phyloP scores from a whole-genome alignment of 1,140 invertebrate genomes.

The Amyelois transitella region DNA sequence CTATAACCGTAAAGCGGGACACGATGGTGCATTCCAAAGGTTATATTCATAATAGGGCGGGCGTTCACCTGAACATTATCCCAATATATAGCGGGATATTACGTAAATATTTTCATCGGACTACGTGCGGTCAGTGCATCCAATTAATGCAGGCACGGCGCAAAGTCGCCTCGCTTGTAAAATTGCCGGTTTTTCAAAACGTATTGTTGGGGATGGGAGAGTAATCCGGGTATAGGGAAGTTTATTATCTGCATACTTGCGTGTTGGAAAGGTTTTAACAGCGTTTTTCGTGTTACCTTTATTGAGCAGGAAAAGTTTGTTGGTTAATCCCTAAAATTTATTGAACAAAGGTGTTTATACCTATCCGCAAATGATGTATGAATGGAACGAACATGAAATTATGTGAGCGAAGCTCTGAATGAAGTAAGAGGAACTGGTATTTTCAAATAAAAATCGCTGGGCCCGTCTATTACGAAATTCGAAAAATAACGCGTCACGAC shows the following conservation, averaged over 20 bases:
- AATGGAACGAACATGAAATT: too few relatives aligned
- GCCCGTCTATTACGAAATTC: too few relatives aligned
- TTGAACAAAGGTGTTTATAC: too few relatives aligned
- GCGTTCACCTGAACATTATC: conserved; percentile 47
- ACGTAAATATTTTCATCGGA: conserved; percentile 46
- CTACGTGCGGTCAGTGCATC: conserved; percentile 41
- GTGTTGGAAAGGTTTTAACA: neutral
- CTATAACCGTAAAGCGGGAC: neutral
- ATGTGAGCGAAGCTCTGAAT: too few relatives aligned
- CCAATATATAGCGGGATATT: conserved; percentile 40
- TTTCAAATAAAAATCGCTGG: too few relatives aligned
- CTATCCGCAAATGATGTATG: too few relatives aligned
- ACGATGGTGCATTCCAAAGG: conserved; percentile 1
- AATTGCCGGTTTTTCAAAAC: conserved; percentile 29
- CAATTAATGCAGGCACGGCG: conserved; percentile 44
- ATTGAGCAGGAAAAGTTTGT: too few relatives aligned
- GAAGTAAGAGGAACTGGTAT: too few relatives aligned
- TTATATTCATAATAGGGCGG: conserved; percentile 29
- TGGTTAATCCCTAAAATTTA: too few relatives aligned
- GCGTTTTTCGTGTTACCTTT: too few relatives aligned
- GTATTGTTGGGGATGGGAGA: neutral
- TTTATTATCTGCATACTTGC: neutral
- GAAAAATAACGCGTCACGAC: neutral
- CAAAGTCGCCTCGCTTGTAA: conserved; percentile 34
- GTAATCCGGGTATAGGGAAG: neutral